Evolutionary conservation across 2,888 invertebrate genomes (phyloP).

Genomic region (Formica aserva): DNA sequence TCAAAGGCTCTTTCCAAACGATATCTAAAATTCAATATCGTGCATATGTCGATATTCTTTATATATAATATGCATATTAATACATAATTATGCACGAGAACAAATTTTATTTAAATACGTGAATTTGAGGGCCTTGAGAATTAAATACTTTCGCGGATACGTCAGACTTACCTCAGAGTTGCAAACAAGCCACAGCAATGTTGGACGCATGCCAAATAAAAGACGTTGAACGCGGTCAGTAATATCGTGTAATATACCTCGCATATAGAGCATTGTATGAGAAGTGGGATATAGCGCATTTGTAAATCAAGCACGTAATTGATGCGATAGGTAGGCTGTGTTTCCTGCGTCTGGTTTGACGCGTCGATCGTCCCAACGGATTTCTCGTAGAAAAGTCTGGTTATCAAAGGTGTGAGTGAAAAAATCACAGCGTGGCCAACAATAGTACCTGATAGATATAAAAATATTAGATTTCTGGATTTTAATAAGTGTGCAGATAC

Average conservation of each 20-base stretch:
- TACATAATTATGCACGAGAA: neutral
- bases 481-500: neutral
- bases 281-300: neutral
- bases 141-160: neutral
- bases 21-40: neutral
- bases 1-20: slow-evolving; percentile 20
- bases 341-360: neutral
- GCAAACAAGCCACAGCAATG: slow-evolving; percentile 30
- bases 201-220: slow-evolving; percentile 4
- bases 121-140: neutral
- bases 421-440: neutral
- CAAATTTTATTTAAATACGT: neutral
- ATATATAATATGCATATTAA: neutral
- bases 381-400: neutral
- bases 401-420: neutral
- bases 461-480: neutral
- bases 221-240: neutral
- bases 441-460: neutral
- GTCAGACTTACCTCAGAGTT: neutral
- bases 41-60: neutral
- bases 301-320: slow-evolving; percentile 19
- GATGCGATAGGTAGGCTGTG: neutral
- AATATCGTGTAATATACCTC: neutral
- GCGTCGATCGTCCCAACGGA: neutral
- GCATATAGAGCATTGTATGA: neutral